Conservation (phyloP, 2,113 vertebrate genomes). For the Chionis minor region DNA sequence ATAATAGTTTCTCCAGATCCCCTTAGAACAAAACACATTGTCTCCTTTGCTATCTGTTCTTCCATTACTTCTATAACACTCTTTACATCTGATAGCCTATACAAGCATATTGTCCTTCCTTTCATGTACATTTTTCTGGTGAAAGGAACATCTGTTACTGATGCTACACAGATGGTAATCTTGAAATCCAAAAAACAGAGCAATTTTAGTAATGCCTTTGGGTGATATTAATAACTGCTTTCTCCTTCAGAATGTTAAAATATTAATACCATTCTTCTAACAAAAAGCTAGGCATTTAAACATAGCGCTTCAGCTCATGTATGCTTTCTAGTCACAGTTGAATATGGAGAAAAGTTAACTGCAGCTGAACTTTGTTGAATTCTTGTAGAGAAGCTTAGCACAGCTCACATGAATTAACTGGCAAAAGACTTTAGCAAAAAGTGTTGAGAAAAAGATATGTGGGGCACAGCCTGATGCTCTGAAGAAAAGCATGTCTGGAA, state of each 20-base stretch:
- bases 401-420: background rate
- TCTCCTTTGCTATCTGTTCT: background rate
- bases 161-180: conserved; percentile 56
- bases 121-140: conserved; percentile 35
- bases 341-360: background rate
- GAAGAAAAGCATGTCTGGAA: background rate
- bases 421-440: background rate
- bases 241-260: conserved; percentile 52
- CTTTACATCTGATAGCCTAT: background rate
- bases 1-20: background rate
- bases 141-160: conserved; percentile 64
- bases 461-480: background rate
- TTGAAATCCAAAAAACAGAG: conserved; percentile 47
- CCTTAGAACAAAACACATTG: background rate
- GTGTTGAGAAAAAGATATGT: background rate
- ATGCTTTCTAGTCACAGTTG: background rate
- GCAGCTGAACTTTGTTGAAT: background rate
- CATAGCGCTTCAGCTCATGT: background rate
- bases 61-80: background rate
- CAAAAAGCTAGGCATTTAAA: conserved; percentile 4
- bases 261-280: conserved; percentile 33
- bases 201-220: conserved; percentile 46
- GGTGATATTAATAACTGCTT: conserved; percentile 49
- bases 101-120: conserved; percentile 40
- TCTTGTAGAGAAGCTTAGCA: background rate